phyloP scores from a whole-genome alignment of 1,140 invertebrate genomes.

The Drosophila pectinifera region DNA sequence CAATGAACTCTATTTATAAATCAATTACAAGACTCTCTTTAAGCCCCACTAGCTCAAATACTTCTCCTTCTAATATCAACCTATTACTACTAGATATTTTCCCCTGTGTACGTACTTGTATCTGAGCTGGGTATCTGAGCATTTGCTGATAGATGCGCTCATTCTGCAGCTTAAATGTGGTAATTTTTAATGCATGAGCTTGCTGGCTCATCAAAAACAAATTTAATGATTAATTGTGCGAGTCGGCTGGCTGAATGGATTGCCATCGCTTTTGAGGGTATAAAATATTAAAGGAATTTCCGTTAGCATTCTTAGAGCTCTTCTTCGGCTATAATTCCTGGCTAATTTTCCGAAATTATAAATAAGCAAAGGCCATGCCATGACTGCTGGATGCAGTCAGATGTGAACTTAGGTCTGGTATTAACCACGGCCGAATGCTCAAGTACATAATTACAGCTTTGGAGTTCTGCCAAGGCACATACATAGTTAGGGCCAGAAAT shows the following conservation, averaged over 20 bases:
- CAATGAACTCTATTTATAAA: no score
- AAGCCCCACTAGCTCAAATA: no score
- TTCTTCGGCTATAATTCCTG: constrained; percentile 15
- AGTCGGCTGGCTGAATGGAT: constrained; percentile 27
- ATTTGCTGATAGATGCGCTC: constrained; percentile 50
- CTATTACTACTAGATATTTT: background rate
- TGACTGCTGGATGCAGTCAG: constrained; percentile 20
- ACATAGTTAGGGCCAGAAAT: constrained; percentile 21
- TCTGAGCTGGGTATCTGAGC: constrained; percentile 7
- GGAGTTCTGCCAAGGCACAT: constrained; percentile 22
- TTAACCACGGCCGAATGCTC: constrained; percentile 42
- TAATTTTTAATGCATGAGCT: constrained; percentile 56
- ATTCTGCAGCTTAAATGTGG: constrained; percentile 44
- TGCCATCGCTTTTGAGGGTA: constrained; percentile 6
- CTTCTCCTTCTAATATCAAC: background rate
- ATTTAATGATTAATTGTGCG: constrained; percentile 58
- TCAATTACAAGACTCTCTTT: no score
- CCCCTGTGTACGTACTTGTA: constrained; percentile 4
- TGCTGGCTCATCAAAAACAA: constrained; percentile 37
- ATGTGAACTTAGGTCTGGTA: constrained; percentile 43
- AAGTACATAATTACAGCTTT: constrained; percentile 52
- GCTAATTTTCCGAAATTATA: constrained; percentile 33
- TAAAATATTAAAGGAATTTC: constrained; percentile 33
- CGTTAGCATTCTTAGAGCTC: background rate
- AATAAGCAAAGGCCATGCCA: constrained; percentile 18